phyloP scores from a whole-genome alignment of 2,113 vertebrate genomes.

The Ciconia stormi region DNA sequence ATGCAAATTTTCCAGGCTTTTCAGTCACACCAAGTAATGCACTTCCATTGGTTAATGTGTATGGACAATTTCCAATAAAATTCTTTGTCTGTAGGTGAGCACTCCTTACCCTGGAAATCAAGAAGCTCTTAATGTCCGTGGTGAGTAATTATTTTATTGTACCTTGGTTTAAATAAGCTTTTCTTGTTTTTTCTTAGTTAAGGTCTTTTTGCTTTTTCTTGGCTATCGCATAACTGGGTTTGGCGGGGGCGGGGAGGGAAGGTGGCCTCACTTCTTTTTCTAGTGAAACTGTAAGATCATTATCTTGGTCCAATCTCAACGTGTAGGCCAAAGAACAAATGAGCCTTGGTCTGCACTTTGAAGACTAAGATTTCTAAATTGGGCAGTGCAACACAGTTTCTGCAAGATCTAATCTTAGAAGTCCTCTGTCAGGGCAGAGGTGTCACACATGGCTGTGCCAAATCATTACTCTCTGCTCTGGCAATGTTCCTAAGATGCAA shows the following conservation, averaged over 20 bases:
- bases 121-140: constrained; percentile 43
- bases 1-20: not conserved
- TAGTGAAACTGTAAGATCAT: not conserved
- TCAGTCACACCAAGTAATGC: not conserved
- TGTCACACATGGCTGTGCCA: not conserved
- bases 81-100: constrained; percentile 56
- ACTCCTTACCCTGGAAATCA: constrained; percentile 39
- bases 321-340: not conserved
- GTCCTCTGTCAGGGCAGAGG: not conserved
- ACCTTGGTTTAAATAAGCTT: not conserved
- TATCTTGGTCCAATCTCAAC: not conserved
- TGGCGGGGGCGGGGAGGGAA: too few species aligned
- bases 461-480: not conserved
- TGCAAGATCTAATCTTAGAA: not conserved
- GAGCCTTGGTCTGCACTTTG: not conserved
- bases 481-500: not conserved
- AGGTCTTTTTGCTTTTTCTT: not conserved
- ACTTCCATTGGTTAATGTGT: not conserved
- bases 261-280: not conserved
- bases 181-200: not conserved
- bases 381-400: not conserved
- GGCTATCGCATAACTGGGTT: not conserved
- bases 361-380: not conserved
- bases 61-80: not conserved
- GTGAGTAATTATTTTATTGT: constrained; percentile 7